These are phyloP conservation scores for Tolypeutes matacus DNA, from an alignment of 2,797 vertebrate genomes.

Conservation along the genomic window DNA sequence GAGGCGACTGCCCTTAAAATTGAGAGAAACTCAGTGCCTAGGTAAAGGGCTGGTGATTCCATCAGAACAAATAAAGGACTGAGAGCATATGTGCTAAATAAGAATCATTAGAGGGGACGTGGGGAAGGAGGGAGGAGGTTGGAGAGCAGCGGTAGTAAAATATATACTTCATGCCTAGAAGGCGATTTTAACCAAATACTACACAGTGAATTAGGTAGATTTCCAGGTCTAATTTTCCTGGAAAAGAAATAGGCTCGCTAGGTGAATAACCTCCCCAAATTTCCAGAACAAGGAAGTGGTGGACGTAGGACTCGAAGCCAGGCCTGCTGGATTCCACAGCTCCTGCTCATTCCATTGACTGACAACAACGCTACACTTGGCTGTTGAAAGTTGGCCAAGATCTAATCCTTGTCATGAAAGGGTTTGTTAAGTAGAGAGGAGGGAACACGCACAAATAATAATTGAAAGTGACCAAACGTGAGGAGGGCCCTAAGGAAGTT, in stretches of 20 bases:
- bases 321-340: not conserved
- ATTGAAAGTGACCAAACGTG: not conserved
- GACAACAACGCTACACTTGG: fast-evolving
- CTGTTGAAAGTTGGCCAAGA: not conserved
- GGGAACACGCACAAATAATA: not conserved
- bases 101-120: not conserved
- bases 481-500: not conserved
- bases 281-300: not conserved
- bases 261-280: not conserved
- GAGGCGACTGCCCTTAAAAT: not conserved
- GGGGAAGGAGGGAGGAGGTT: fast-evolving
- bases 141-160: not conserved
- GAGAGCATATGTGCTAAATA: not conserved
- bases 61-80: not conserved
- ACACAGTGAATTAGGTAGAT: not conserved
- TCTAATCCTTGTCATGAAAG: no score
- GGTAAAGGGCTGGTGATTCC: not conserved
- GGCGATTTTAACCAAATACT: not conserved
- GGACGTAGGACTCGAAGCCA: not conserved
- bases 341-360: fast-evolving
- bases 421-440: not conserved
- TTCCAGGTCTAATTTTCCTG: not conserved
- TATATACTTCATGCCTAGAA: not conserved
- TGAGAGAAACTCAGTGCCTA: not conserved
- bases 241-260: not conserved